phyloP scores from a whole-genome alignment of 37 sponge, comb jelly and placozoan genomes.

The Beroe forskalii region DNA sequence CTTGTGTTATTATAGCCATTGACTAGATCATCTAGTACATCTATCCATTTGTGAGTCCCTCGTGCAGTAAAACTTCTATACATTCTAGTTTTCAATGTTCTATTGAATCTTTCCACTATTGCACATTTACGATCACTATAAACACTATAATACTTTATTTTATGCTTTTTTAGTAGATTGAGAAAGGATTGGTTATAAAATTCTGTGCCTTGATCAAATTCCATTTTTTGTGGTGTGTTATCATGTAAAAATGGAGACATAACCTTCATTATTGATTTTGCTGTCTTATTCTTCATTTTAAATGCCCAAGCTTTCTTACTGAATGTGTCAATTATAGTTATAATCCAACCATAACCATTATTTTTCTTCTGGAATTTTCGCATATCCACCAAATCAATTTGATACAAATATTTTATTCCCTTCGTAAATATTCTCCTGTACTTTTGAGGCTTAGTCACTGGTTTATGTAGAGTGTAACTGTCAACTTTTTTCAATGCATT shows the following conservation, averaged over 20 bases:
- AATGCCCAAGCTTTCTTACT: constrained; percentile 25
- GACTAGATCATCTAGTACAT: neutral
- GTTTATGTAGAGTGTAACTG: constrained; percentile 34
- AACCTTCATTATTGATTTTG: neutral
- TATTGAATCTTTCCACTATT: constrained; percentile 19
- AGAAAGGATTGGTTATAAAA: neutral
- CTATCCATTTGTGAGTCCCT: neutral
- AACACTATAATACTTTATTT: neutral
- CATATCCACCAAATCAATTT: neutral
- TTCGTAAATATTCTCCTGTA: neutral
- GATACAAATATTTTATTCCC: constrained; percentile 18
- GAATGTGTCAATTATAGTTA: constrained; percentile 47
- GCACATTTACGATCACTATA: constrained; percentile 15
- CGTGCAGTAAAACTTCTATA: neutral
- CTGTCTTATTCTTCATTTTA: constrained; percentile 29
- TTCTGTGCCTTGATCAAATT: constrained; percentile 2
- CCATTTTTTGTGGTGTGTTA: constrained; percentile 38
- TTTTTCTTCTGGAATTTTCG: neutral
- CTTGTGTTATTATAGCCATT: neutral
- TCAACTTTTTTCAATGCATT: neutral
- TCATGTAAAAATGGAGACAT: constrained; percentile 9
- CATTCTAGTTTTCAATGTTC: constrained; percentile 20
- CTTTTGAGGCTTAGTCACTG: neutral
- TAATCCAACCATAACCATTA: neutral
- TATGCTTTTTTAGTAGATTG: neutral